Evolutionary conservation across 2,113 vertebrate genomes (phyloP).

Genomic region (Phyllostomus hastatus): DNA sequence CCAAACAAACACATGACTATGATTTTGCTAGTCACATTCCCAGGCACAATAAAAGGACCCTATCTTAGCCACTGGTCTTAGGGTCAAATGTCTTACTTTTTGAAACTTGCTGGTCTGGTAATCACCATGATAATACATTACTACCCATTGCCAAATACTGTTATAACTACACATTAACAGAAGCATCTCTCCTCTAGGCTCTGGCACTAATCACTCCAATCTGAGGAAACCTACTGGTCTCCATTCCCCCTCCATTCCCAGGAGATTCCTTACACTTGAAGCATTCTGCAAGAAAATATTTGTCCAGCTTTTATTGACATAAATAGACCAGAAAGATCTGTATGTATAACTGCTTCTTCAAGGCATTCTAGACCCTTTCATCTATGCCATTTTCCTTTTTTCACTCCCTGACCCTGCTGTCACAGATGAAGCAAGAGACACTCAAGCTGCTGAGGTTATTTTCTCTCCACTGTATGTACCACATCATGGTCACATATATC

Average conservation of each 20-base stretch:
- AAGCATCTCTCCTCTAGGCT: background rate
- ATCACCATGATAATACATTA: background rate
- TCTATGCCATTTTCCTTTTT: background rate
- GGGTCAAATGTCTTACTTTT: background rate
- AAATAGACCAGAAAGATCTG: background rate
- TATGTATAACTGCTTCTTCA: background rate
- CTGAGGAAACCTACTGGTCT: background rate
- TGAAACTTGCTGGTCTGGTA: background rate
- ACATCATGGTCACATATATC: background rate
- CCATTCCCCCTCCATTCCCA: background rate
- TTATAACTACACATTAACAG: background rate
- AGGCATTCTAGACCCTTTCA: background rate
- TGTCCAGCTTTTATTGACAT: background rate
- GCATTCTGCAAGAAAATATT: background rate
- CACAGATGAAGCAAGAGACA: background rate
- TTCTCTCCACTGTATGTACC: background rate
- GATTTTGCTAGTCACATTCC: background rate
- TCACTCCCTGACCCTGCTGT: background rate
- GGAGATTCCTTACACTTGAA: background rate
- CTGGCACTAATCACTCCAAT: background rate
- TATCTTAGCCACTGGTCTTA: background rate
- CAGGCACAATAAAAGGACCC: background rate
- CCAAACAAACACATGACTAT: background rate
- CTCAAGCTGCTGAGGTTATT: background rate
- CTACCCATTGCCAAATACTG: background rate